These are phyloP conservation scores for Mirza zaza DNA, from an alignment of 2,113 vertebrate genomes.

Conservation along the genomic window DNA sequence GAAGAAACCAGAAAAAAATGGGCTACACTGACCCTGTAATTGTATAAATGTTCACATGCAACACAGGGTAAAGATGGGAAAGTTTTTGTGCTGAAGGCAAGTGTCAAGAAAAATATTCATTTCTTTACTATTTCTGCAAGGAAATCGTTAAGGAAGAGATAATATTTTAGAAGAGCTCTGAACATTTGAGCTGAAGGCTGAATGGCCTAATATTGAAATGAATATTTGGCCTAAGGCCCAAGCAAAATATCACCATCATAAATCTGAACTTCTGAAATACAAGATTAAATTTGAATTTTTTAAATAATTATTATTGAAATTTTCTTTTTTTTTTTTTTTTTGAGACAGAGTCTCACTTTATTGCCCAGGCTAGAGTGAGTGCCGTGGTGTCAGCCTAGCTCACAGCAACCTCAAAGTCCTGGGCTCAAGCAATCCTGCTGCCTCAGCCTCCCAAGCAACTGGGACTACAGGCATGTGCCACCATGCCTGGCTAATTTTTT, in stretches of 20 bases:
- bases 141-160: background rate
- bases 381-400: too few species aligned
- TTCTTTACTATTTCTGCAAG: conserved; percentile 5
- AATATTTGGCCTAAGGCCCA: background rate
- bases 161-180: background rate
- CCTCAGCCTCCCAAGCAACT: too few species aligned
- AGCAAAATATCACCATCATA: background rate
- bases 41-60: background rate
- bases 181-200: background rate
- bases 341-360: too few species aligned
- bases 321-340: too few species aligned
- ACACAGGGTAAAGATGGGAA: background rate
- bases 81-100: background rate
- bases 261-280: background rate
- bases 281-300: background rate
- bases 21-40: background rate
- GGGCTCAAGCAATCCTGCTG: too few species aligned
- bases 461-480: too few species aligned
- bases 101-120: background rate
- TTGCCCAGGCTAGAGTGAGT: too few species aligned
- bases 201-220: conserved; percentile 7
- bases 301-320: background rate
- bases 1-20: background rate
- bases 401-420: too few species aligned
- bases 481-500: too few species aligned